Percentiles rank a stretch among this genome's conserved stretches.
These are phyloP conservation scores for Tinea pellionella DNA, from an alignment of 2,888 invertebrate genomes.

Conservation along the genomic window DNA sequence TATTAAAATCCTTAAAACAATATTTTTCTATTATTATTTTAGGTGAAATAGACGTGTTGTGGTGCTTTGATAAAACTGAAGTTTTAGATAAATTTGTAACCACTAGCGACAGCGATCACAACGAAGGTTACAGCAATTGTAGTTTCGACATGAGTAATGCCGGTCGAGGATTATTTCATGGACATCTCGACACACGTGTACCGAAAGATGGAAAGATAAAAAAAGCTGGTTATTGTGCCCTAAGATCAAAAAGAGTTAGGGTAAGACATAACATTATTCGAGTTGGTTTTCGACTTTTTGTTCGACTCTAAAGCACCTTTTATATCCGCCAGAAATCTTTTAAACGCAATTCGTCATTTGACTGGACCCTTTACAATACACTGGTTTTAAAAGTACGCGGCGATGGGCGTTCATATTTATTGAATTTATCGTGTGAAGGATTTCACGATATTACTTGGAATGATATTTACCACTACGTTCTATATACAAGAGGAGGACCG, in stretches of 20 bases:
- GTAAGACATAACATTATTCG: slow-evolving; percentile 56
- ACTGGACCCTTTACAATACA: slow-evolving; percentile 84
- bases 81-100: slow-evolving; percentile 78
- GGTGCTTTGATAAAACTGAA: slow-evolving; percentile 75
- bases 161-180: slow-evolving; percentile 80
- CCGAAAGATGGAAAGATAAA: slow-evolving; percentile 85
- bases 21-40: slow-evolving; percentile 24
- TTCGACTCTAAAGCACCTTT: slow-evolving; percentile 6
- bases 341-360: slow-evolving; percentile 73
- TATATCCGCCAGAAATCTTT: slow-evolving; percentile 79
- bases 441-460: slow-evolving; percentile 89
- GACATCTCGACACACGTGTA: slow-evolving; percentile 74
- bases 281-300: background rate
- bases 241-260: slow-evolving; percentile 74
- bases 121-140: slow-evolving; percentile 81
- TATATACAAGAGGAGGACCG: slow-evolving; percentile 96
- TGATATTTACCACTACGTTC: slow-evolving; percentile 85
- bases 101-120: slow-evolving; percentile 83
- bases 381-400: slow-evolving; percentile 85
- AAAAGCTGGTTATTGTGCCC: slow-evolving; percentile 84
- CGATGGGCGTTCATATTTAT: slow-evolving; percentile 91
- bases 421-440: slow-evolving; percentile 82
- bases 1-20: too few relatives aligned
- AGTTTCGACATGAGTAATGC: slow-evolving; percentile 73
- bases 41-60: slow-evolving; percentile 80